phyloP scores from a whole-genome alignment of 92 coral and sea anemone species.

The Phymanthus crucifer region DNA sequence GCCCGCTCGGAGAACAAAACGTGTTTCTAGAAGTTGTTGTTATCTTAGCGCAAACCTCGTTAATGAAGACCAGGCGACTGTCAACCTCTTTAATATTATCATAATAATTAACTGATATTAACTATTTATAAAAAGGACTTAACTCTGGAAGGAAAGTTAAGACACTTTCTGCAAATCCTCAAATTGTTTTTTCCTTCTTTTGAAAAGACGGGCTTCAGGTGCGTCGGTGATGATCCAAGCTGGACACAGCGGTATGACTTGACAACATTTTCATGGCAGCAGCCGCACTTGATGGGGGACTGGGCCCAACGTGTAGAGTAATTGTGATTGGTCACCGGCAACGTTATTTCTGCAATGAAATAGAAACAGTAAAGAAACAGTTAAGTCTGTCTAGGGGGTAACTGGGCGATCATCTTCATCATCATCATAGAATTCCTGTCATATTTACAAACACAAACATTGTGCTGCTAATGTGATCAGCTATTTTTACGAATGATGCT shows the following conservation, averaged over 20 bases:
- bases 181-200: conserved; percentile 59
- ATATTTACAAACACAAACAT: no score
- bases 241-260: conserved; percentile 77
- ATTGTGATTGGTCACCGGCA: conserved; percentile 21
- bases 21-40: not conserved
- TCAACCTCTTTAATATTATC: not conserved
- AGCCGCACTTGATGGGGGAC: conserved; percentile 67
- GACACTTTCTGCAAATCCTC: conserved; percentile 84
- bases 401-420: no score
- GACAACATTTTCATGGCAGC: conserved; percentile 72
- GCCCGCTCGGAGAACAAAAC: no score
- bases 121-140: conserved; percentile 28
- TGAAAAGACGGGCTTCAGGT: conserved; percentile 70
- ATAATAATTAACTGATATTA: conserved; percentile 1
- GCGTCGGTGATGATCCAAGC: conserved; percentile 57
- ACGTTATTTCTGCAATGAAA: conserved; percentile 29
- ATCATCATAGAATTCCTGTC: no score
- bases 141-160: conserved; percentile 46
- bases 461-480: no score
- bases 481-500: no score
- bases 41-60: not conserved
- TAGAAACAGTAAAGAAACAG: not conserved
- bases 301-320: conserved; percentile 65
- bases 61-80: not conserved
- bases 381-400: no score